Evolutionary conservation across 2,888 invertebrate genomes (phyloP).

Genomic region (Drosophila setosimentum): DNA sequence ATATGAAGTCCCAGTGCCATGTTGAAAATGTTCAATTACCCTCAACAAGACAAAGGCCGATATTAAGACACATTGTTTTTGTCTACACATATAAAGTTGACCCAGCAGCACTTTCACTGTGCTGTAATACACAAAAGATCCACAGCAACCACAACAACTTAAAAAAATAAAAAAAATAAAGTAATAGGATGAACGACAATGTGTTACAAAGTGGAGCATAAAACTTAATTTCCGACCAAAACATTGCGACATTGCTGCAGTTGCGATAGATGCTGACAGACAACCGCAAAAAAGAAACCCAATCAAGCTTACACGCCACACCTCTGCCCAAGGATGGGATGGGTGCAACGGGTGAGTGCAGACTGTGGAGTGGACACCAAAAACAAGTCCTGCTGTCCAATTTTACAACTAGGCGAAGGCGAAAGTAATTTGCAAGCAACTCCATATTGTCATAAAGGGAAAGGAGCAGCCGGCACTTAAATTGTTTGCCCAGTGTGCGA

Average conservation of each 20-base stretch:
- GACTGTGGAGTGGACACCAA: background rate
- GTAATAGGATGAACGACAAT: constrained; percentile 26
- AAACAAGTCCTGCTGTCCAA: constrained; percentile 15
- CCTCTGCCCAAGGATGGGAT: background rate
- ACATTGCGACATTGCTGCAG: constrained; percentile 63
- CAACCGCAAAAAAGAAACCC: constrained; percentile 70
- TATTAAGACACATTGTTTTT: constrained; percentile 1
- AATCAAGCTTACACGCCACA: constrained; percentile 70
- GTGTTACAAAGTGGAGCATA: constrained; percentile 71
- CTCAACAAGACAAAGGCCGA: background rate
- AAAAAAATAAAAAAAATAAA: constrained; percentile 1
- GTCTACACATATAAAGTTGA: constrained; percentile 2
- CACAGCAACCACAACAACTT: constrained; percentile 4
- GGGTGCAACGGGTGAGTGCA: background rate
- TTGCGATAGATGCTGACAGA: constrained; percentile 48
- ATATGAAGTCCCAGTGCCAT: background rate
- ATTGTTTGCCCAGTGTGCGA: constrained; percentile 42
- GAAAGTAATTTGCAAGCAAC: constrained; percentile 78
- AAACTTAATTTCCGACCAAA: constrained; percentile 73
- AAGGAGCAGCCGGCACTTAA: constrained; percentile 25
- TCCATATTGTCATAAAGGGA: constrained; percentile 47
- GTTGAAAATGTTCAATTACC: constrained; percentile 17
- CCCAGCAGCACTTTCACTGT: constrained; percentile 43
- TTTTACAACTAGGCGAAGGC: constrained; percentile 55
- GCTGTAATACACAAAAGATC: constrained; percentile 18